Conservation (phyloP, 2,113 vertebrate species). For the Proteles cristata region DNA sequence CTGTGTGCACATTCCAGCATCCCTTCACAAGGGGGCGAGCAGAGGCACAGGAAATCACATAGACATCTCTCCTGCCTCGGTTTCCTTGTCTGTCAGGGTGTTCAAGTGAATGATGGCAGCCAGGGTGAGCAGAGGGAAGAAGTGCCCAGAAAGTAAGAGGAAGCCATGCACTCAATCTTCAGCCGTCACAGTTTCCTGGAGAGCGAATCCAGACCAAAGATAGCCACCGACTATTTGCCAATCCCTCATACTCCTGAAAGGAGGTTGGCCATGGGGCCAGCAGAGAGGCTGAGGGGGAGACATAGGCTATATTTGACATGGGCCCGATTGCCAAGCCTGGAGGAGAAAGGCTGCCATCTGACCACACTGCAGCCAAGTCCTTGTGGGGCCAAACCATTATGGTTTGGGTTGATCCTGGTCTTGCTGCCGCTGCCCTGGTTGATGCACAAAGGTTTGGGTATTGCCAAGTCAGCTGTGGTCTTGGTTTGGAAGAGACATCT, state of each 20-base stretch:
- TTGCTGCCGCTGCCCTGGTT: neutral
- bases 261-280: neutral
- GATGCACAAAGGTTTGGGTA: neutral
- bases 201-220: neutral
- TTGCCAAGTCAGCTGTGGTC: conserved; percentile 66
- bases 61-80: neutral
- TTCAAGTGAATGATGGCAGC: neutral
- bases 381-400: conserved; percentile 35
- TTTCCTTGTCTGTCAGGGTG: neutral
- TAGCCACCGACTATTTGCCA: neutral
- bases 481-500: conserved; percentile 45
- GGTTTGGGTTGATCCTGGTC: neutral
- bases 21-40: neutral
- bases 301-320: neutral
- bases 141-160: neutral
- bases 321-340: neutral
- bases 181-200: neutral
- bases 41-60: neutral
- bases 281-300: neutral
- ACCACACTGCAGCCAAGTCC: neutral
- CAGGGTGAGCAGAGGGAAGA: too few relatives aligned
- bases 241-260: neutral
- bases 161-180: neutral
- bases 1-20: neutral
- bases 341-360: neutral